A percentile compares a stretch with the other conserved stretches of the same genome.
Evolutionary conservation across 1,140 invertebrate species (phyloP).

Genomic region (Pteromalus puparum): DNA sequence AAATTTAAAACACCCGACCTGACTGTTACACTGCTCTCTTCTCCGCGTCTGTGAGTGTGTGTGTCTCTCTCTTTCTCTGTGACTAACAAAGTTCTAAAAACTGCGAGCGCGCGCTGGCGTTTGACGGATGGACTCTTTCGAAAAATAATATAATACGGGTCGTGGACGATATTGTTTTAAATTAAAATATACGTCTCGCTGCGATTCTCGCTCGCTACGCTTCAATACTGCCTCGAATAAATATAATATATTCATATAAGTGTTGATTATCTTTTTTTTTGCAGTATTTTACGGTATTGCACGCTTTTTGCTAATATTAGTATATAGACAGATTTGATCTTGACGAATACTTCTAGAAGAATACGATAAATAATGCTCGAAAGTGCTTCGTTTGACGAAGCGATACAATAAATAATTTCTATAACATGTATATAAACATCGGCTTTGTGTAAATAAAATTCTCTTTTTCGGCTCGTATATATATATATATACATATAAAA

Average conservation of each 20-base stretch:
- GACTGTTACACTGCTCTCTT: conserved; percentile 10
- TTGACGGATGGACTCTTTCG: conserved; percentile 43
- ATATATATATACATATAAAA: neutral
- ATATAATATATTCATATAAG: neutral
- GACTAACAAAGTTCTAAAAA: conserved; percentile 53
- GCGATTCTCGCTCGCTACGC: neutral
- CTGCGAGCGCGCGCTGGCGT: conserved; percentile 25
- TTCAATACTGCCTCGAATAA: conserved; percentile 43
- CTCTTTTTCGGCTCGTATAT: neutral
- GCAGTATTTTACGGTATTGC: conserved; percentile 8
- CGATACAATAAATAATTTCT: neutral
- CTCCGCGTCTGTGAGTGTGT: neutral
- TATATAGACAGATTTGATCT: neutral
- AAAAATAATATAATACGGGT: conserved; percentile 4
- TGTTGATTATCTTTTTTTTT: conserved; percentile 11
- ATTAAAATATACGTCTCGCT: neutral
- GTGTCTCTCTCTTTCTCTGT: conserved; percentile 18
- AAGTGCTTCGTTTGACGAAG: neutral
- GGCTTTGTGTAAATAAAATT: neutral
- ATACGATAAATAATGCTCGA: neutral
- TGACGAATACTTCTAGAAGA: neutral
- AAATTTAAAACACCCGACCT: conserved; percentile 50
- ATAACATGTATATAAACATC: neutral
- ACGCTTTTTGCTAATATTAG: conserved; percentile 12
- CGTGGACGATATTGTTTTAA: conserved; percentile 3